Base-by-base conservation (phyloP, 2,113 vertebrate species). In the Periophthalmodon schlosseri region DNA sequence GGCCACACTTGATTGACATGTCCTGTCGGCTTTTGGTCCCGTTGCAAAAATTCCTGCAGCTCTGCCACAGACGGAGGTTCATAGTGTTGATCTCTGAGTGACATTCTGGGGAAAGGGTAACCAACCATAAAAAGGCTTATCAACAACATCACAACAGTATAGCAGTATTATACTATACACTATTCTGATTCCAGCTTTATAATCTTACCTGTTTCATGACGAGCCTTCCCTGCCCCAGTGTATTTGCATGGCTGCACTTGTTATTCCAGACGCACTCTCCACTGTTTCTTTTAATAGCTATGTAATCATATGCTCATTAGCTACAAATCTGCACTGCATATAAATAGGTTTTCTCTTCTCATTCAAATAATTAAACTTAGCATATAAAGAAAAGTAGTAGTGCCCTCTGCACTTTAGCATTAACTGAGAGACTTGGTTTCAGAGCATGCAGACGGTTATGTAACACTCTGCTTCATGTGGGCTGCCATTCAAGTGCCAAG, bases 1-100 rank as follows among this genome's bases (percentile, higher is more conserved):
- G 91, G 91, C 93, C 91, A 94, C 69, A 94, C 93, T 84, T 92
- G 87, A 85, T 93, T 94, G 79, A 94, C 84, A 13, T 94, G 92
- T 73, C 91, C 91, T 49, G 92, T 93, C 1, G 90, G 90, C 52
- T 24, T 70, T 71, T 88, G 88, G 80, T 91, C 84, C 46, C 77
- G 69, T 24, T 89, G 73, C 72, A 94, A 78, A 69, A 93, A 84
- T 33, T 87, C 87, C 89, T 87, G 88, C 52, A 93, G 84, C 76
- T 92, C 93, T 21, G 89, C 84, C 60, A 91, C 84, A 18, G 89
- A 84, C 8, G 92, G 93, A 36, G 91, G 87, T 60, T 91, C 84
- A 79, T 91, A 92, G 0, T 71, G 79, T 49, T 80, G 86, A 86
- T 91, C 82, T 68, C 83, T 77, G 11, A 84, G 84, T 76, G 89